Evolutionary conservation across 2,888 invertebrate genomes (phyloP), one percentile per base, ranked within the genome.

Genomic region (Merodon equestris): DNA sequence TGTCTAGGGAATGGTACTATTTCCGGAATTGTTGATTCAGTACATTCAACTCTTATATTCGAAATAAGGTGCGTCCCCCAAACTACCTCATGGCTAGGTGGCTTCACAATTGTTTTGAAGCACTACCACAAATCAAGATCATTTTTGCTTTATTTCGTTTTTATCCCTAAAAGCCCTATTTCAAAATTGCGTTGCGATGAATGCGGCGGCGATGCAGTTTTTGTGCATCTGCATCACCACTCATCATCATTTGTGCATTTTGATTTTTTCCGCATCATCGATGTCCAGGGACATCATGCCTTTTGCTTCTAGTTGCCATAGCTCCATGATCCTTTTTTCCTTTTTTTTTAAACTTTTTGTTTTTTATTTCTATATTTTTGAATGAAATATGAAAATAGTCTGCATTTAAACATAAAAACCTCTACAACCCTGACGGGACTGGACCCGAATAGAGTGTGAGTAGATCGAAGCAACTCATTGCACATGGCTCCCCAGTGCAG

Each of bases 211-310:
- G 77, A 73, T 79, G 79, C 79, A 79, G 74, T 79, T 79, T 74
- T 68, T 74, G 63, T 79, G 79, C 79, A 79, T 68, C 56, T 79
- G 74, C 79, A 79, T 79, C 79, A 70, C 63, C 64, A 68, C 79
- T 74, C 74, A 79, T 79, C 79, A 79, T 74, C 64, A 70, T 70
- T 51, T 12, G 50, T 48, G 12, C 18, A 50, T 13, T 72, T 50
- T 53, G 44, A 42, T n/a, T n/a, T n/a, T 57, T 51, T 10, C 15
- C 34, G 0, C 10, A 3, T 40, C 61, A 60, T 64, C 40, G 64
- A 74, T 70, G 79, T 74, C 70, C 74, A 74, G 79, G 79, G 79
- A 79, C 47, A n/a, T n/a, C n/a, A n/a, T n/a, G n/a, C n/a, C n/a
- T n/a, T n/a, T n/a, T n/a, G n/a, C n/a, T 51, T 70, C 48, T 42